A percentile compares a stretch with the other conserved stretches of the same genome.
These are phyloP conservation scores for Psettodes erumei DNA, from an alignment of 2,113 vertebrate genomes.

Conservation along the genomic window DNA sequence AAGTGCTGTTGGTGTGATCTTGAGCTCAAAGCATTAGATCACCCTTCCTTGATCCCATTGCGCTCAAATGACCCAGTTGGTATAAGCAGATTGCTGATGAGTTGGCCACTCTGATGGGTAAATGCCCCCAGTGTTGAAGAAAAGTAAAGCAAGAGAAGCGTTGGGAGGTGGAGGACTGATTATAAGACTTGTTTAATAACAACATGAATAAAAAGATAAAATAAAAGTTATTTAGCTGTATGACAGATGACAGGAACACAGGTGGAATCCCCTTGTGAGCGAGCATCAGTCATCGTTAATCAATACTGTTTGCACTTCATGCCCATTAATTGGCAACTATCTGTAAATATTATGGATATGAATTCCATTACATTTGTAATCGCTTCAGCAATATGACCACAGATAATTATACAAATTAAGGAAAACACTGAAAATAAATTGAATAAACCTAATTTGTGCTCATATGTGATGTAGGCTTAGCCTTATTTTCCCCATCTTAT, in stretches of 20 bases:
- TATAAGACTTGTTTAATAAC: neutral
- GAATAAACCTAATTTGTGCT: neutral
- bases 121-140: slow-evolving; percentile 12
- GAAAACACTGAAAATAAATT: neutral
- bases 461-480: neutral
- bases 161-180: neutral
- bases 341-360: neutral
- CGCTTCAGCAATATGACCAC: neutral
- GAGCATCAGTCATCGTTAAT: neutral
- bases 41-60: slow-evolving; percentile 59
- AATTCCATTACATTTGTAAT: neutral
- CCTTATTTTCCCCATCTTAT: neutral
- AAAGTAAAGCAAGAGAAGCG: slow-evolving; percentile 6
- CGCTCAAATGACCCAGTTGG: slow-evolving; percentile 58
- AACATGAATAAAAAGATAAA: neutral
- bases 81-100: slow-evolving; percentile 59
- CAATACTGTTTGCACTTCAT: neutral
- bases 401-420: neutral
- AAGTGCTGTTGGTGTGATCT: slow-evolving; percentile 23
- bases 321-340: neutral
- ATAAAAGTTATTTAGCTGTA: neutral
- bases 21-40: slow-evolving; percentile 38
- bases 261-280: neutral
- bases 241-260: neutral
- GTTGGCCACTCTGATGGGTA: slow-evolving; percentile 12